Evolutionary conservation across 1,140 invertebrate species (phyloP), one percentile per base, ranked within the genome.

Genomic region (Drosophila lini): DNA sequence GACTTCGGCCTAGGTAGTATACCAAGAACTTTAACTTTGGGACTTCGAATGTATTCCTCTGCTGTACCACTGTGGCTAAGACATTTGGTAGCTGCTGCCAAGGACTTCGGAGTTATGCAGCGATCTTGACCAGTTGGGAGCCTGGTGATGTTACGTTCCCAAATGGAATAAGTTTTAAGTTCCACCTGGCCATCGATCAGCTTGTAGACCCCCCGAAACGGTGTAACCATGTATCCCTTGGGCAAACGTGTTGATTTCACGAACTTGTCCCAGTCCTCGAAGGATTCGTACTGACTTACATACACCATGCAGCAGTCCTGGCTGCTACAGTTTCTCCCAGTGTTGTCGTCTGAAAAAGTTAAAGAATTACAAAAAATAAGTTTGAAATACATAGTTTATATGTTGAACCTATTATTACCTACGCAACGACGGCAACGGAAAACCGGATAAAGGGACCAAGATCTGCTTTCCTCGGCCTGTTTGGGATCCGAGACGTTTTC

Each of bases 391-490:
- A n/a, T 22, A 22, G 22, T 22, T 28, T n/a, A n/a, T n/a, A 10
- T 22, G 4, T 16, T 11, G 0, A 3, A 9, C n/a, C 5, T 53
- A 15, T 3, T n/a, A 1, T 38, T 62, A 65, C 63, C 63, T 0
- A 65, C 57, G 16, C 63, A 65, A 11, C 41, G 57, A 13, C 58
- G 61, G 28, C 64, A 67, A 1, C 64, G 64, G 10, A 67, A 67
- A 32, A 65, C 64, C 0, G 61, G 64, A 28, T 36, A 41, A 5
- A 67, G n/a, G 0, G 28, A 22, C 64, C 64, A 68, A 5, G 45
- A 52, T 42, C 44, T 52, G 28, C 61, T 68, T 16, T 52, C 3
- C 11, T 68, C 64, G 0, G 61, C 64, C 16, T 11, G 0, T n/a
- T 68, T 34, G 6, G n/a, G 3, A 34, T 67, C 34, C 2, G 9